These are phyloP conservation scores for Nephotettix cincticeps DNA, from an alignment of 1,140 invertebrate genomes.

Conservation along the genomic window DNA sequence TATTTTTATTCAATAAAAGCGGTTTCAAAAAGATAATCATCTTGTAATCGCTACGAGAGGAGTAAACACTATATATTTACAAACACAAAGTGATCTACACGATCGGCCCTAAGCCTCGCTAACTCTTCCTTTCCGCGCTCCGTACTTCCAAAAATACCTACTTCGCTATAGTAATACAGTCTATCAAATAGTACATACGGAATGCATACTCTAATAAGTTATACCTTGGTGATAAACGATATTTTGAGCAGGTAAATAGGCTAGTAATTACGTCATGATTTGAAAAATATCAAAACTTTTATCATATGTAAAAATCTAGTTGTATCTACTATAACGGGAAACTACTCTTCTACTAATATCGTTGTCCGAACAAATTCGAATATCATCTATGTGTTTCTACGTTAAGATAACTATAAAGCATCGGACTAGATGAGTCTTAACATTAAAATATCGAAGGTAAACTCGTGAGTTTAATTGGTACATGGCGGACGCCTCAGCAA, in stretches of 20 bases:
- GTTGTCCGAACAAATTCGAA: conserved; percentile 4
- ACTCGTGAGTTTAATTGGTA: no score
- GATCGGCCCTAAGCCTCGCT: background rate
- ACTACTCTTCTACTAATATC: background rate
- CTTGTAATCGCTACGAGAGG: conserved; percentile 10
- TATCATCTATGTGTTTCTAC: conserved; percentile 4
- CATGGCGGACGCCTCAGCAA: no score
- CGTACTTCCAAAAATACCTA: conserved; percentile 40
- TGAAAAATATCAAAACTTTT: conserved; percentile 36
- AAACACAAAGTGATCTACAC: conserved; percentile 8
- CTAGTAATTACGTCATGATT: conserved; percentile 35
- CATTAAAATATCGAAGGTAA: no score
- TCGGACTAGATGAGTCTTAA: conserved; percentile 1
- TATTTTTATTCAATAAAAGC: conserved; percentile 24
- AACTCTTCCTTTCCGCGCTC: conserved; percentile 9
- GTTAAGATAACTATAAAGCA: conserved; percentile 11
- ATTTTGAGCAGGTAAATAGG: conserved; percentile 38
- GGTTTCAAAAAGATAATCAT: conserved; percentile 14
- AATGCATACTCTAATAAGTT: conserved; percentile 31
- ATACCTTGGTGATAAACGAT: conserved; percentile 35
- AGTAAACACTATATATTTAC: conserved; percentile 17
- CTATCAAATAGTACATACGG: conserved; percentile 37
- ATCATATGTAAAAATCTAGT: conserved; percentile 18
- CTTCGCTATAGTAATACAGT: conserved; percentile 35
- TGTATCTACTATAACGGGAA: background rate